Evolutionary conservation across 2,888 invertebrate species (phyloP), one percentile per base, ranked within the genome.

Genomic region (Baccha elongata): DNA sequence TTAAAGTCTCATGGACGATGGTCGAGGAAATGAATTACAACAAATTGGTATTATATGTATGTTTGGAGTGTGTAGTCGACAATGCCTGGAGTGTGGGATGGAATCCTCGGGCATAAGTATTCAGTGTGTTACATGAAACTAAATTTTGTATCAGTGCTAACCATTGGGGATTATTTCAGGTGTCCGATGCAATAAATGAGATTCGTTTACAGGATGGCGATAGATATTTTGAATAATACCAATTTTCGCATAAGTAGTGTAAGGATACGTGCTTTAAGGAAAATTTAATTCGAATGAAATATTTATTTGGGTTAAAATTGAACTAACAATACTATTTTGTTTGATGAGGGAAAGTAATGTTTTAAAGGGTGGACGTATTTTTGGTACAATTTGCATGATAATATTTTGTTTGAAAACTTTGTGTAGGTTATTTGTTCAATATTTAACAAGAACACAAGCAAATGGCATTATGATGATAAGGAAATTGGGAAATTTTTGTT

Each of bases 121-220:
- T 52, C 71, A 53, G 29, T 62, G n/a, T 53, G 78, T 72, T 52
- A 73, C 62, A 68, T 48, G 72, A 64, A 78, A 68, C 76, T 83
- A 68, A 67, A 83, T 78, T 78, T 68, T 78, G 68, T 73, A 83
- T 78, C 78, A 55, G 72, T 73, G 21, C 55, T 55, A 69, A 48
- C 78, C 83, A 78, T 68, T 29, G 15, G 76, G 76, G 72, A 83
- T 73, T 78, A 78, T 64, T 78, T 73, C 68, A 78, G 78, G 67
- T 83, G 78, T 73, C 72, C 62, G 37, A 52, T 73, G 72, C 72
- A 83, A 64, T 73, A 48, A 67, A 81, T 75, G 53, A 46, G 67
- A 64, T 64, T 68, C 58, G 46, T 74, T 69, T 53, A 55, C 37
- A 60, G 73, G 35, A 55, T 53, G 35, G 32, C 58, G 58, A 58